phyloP scores from a whole-genome alignment of 1,140 invertebrate genomes.

The Rhizoglyphus robini region DNA sequence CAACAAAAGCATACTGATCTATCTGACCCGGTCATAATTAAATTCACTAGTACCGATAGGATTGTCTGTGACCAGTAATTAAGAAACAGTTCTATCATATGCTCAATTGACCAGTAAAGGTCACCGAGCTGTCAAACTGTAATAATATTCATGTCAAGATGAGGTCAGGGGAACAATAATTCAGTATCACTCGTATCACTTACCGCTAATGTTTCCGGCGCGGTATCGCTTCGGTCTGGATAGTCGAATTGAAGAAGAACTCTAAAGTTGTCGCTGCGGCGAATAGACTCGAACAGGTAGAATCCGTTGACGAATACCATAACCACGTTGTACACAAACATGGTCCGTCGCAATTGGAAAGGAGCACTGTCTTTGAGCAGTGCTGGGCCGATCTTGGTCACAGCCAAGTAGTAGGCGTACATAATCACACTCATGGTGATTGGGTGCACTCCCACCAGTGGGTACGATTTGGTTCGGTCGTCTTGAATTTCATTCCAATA shows the following conservation, averaged over 20 bases:
- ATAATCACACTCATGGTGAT: neutral
- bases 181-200: no score
- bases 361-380: constrained; percentile 71
- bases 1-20: no score
- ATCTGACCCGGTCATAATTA: no score
- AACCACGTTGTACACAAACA: constrained; percentile 57
- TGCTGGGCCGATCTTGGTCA: constrained; percentile 60
- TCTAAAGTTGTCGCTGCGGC: neutral
- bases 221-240: neutral
- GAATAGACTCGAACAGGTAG: constrained; percentile 22
- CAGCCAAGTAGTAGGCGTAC: constrained; percentile 33
- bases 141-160: no score
- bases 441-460: neutral
- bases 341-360: constrained; percentile 54
- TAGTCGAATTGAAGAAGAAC: constrained; percentile 8
- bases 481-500: constrained; percentile 18
- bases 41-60: no score
- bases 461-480: neutral
- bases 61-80: no score
- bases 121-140: no score
- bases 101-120: no score
- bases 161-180: no score
- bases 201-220: neutral
- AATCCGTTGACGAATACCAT: constrained; percentile 15
- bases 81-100: no score